Percentiles rank a stretch among this genome's conserved stretches.
These are phyloP conservation scores for Arizona elegans DNA, from an alignment of 2,113 vertebrate species.

Conservation along the genomic window DNA sequence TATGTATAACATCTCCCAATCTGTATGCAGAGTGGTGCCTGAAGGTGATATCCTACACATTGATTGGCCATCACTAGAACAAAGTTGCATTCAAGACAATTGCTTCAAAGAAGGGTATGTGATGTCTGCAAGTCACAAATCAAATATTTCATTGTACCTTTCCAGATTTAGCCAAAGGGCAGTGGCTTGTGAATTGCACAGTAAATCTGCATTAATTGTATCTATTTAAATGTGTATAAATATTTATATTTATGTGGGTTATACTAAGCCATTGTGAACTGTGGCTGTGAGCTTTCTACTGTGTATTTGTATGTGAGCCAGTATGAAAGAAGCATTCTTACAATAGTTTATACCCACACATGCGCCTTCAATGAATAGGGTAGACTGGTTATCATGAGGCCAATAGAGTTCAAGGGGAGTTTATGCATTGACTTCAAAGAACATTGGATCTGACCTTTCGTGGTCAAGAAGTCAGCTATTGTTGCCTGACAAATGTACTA, in stretches of 20 bases:
- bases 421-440: conserved; percentile 40
- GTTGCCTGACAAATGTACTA: conserved; percentile 30
- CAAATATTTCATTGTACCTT: neutral
- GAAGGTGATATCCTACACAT: neutral
- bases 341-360: conserved; percentile 32
- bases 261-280: neutral
- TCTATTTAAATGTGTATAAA: neutral
- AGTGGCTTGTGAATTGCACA: neutral
- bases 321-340: conserved; percentile 12
- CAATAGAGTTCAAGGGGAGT: conserved; percentile 36
- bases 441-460: conserved; percentile 38
- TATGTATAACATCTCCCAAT: neutral
- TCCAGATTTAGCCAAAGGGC: neutral
- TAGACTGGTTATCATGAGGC: conserved; percentile 30
- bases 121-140: neutral
- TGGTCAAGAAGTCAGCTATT: conserved; percentile 39
- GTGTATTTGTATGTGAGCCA: neutral
- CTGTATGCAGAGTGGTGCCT: neutral
- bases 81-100: neutral
- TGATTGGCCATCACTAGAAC: neutral
- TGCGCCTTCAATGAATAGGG: conserved; percentile 27
- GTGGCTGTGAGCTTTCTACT: neutral
- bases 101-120: neutral
- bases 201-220: neutral
- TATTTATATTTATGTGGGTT: neutral